Conservation (phyloP, 2,797 vertebrate genomes). For the Petrocephalus sullivani region DNA sequence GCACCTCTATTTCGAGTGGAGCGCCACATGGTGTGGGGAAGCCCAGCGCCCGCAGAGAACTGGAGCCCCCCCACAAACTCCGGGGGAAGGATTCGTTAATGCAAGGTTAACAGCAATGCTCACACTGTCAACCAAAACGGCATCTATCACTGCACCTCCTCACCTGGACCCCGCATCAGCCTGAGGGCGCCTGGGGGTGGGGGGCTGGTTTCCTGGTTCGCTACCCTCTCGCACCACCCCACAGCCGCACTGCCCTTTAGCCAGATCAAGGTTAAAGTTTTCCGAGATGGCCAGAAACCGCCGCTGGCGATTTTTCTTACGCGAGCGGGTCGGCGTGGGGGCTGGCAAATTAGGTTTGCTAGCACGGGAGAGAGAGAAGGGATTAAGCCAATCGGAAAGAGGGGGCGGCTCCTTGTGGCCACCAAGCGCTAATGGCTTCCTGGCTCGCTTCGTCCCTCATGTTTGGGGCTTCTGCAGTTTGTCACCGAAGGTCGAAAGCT, state of each 20-base stretch:
- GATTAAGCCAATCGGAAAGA: constrained; percentile 61
- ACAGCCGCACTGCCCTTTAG: background rate
- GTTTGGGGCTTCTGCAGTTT: constrained; percentile 28
- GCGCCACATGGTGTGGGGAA: constrained; percentile 18
- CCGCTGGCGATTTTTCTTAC: background rate
- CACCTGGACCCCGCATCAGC: background rate
- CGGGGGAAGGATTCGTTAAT: background rate
- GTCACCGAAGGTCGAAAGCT: constrained; percentile 40
- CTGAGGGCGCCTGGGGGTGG: background rate
- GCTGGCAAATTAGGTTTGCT: constrained; percentile 58
- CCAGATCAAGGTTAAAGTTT: background rate
- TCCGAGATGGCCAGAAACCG: background rate
- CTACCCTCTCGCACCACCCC: background rate
- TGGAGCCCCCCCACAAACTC: constrained; percentile 24
- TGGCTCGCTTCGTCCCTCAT: constrained; percentile 53
- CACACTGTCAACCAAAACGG: background rate
- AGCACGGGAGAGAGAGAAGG: constrained; percentile 60
- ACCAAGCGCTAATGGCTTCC: constrained; percentile 56
- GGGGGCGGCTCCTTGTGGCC: constrained; percentile 49
- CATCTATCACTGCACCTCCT: background rate
- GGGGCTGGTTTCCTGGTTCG: background rate
- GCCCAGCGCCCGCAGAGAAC: constrained; percentile 39
- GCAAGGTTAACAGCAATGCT: constrained; percentile 23
- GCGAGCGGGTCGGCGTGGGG: constrained; percentile 24
- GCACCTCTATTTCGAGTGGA: constrained; percentile 39